Conservation (phyloP, 2,113 vertebrate genomes). For the Xiphophorus maculatus region DNA sequence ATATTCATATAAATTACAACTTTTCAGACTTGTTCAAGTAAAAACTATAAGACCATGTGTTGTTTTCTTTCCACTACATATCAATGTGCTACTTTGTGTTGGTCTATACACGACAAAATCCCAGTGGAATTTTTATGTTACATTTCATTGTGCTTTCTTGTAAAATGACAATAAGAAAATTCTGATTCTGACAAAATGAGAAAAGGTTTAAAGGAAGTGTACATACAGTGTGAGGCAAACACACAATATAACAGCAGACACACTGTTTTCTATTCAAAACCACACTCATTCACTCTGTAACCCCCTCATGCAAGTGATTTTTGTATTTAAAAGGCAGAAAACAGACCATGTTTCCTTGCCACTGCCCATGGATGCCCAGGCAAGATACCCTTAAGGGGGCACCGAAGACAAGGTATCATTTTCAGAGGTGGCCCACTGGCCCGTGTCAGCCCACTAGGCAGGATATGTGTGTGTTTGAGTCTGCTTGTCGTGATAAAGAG, state of each 20-base stretch:
- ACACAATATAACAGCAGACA: constrained; percentile 22
- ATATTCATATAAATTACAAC: too few relatives aligned
- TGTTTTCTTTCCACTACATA: too few relatives aligned
- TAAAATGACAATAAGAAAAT: too few relatives aligned
- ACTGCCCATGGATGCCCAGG: constrained; percentile 56
- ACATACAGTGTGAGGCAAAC: not conserved
- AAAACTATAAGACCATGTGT: too few relatives aligned
- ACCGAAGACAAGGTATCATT: constrained; percentile 66
- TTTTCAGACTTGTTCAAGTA: too few relatives aligned
- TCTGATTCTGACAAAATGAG: too few relatives aligned
- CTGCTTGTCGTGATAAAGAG: constrained; percentile 44
- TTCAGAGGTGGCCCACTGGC: constrained; percentile 59
- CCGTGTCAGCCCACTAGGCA: constrained; percentile 48
- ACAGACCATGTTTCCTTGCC: constrained; percentile 44
- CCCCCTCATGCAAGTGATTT: constrained; percentile 26
- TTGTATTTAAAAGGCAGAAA: constrained; percentile 24
- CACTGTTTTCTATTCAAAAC: constrained; percentile 25
- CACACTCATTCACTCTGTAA: constrained; percentile 30
- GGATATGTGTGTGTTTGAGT: constrained; percentile 41
- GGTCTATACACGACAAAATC: too few relatives aligned
- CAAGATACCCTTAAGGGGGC: constrained; percentile 57
- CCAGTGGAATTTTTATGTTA: too few relatives aligned
- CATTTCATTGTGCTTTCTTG: too few relatives aligned
- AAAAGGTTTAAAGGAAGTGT: too few relatives aligned
- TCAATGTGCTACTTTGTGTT: too few relatives aligned